Conservation (phyloP, 2,113 vertebrate genomes). For the Corythaixoides concolor region DNA sequence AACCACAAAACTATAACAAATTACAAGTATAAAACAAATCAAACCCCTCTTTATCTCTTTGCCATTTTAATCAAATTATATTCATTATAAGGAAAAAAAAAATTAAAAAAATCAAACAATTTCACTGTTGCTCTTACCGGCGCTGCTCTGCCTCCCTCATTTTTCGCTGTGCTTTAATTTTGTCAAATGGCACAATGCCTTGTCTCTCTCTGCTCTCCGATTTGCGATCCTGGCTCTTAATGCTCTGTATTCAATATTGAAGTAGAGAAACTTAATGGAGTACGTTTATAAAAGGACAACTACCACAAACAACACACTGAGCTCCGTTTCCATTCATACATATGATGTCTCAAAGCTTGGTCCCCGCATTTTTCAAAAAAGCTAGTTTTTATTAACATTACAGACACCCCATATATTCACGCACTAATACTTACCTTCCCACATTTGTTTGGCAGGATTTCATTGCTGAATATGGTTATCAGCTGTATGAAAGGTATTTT, state of each 20-base stretch:
- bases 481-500: not conserved
- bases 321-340: not conserved
- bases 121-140: conserved; percentile 67
- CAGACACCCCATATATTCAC: not conserved
- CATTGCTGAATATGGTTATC: not conserved
- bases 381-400: not conserved
- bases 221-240: conserved; percentile 92
- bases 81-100: no score
- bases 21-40: not conserved
- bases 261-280: not conserved
- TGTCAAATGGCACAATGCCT: conserved; percentile 91
- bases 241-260: conserved; percentile 71
- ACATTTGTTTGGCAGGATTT: not conserved
- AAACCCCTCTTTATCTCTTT: not conserved
- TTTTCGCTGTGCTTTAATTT: conserved; percentile 91
- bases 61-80: not conserved
- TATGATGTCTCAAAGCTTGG: not conserved
- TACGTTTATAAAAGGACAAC: not conserved
- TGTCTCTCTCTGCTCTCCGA: conserved; percentile 89
- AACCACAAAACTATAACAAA: not conserved
- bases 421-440: not conserved
- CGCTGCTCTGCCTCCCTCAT: conserved; percentile 90
- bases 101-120: no score
- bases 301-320: not conserved
- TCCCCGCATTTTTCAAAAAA: not conserved